Evolutionary conservation across 2,888 invertebrate genomes (phyloP), one percentile per base, ranked within the genome.

Genomic region (Pachydiplax longipennis): DNA sequence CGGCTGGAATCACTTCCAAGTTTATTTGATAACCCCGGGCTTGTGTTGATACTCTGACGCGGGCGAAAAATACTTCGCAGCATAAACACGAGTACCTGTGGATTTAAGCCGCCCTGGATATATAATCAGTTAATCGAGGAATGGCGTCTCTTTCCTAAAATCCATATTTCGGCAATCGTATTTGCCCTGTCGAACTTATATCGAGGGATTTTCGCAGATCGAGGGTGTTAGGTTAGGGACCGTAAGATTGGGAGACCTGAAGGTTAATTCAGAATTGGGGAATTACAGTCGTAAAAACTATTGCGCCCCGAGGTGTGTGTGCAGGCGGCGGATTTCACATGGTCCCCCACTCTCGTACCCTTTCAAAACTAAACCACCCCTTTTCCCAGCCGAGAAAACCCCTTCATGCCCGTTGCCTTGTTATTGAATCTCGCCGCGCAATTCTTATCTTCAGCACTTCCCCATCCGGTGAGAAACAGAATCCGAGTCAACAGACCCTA

Each of bases 381-480:
- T n/a, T 61, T 87, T 58, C 87, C 40, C 8, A 37, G 5, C 13
- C 82, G 2, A 31, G 22, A 35, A 25, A 35, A 12, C n/a, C 18
- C n/a, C 61, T 15, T 6, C 8, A 22, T 22, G 8, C 58, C 61
- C 10, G 12, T 22, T 18, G 25, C 61, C 61, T 87, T 87, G 87
- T 87, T 87, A 87, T 87, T 87, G 61, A 87, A 87, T 87, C 87
- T 87, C 87, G 61, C 83, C 58, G 53, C 83, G 83, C 61, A 87
- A 61, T 87, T 87, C 87, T 87, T 87, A 40, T 40, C 25, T 35
- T 6, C n/a, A 18, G 87, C 61, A 65, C 87, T 87, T 87, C 87
- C 87, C 40, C 87, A 61, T 87, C 87, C 87, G 87, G 87, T n/a
- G 61, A 61, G 53, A 61, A 37, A 22, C 87, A n/a, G 37, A 65